These are phyloP conservation scores for Carapus acus DNA, from an alignment of 2,797 vertebrate species.

Conservation along the genomic window DNA sequence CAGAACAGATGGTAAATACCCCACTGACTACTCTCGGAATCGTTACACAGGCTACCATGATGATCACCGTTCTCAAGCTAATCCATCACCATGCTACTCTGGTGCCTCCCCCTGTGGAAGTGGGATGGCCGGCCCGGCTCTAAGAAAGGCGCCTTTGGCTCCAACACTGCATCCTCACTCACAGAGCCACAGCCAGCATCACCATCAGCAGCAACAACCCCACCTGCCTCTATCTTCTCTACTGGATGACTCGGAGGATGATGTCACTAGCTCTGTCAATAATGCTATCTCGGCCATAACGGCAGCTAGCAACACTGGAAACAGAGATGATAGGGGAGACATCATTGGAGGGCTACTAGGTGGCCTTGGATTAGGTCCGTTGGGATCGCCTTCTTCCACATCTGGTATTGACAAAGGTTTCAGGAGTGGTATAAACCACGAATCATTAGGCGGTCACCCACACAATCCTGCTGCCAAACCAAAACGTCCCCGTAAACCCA, in stretches of 20 bases:
- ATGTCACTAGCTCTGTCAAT: slow-evolving; percentile 81
- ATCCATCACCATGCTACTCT: slow-evolving; percentile 77
- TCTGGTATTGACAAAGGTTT: slow-evolving; percentile 76
- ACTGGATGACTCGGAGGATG: slow-evolving; percentile 80
- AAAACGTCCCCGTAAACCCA: slow-evolving; percentile 77
- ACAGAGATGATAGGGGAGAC: slow-evolving; percentile 78
- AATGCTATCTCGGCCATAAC: slow-evolving; percentile 80
- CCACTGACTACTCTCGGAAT: slow-evolving; percentile 79
- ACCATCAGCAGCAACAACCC: slow-evolving; percentile 73
- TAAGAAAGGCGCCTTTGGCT: slow-evolving; percentile 80
- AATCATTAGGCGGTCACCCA: slow-evolving; percentile 66
- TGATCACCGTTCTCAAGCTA: slow-evolving; percentile 80
- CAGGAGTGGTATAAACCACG: slow-evolving; percentile 68
- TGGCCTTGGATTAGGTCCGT: slow-evolving; percentile 76
- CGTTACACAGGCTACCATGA: slow-evolving; percentile 82
- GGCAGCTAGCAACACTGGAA: slow-evolving; percentile 71
- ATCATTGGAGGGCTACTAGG: slow-evolving; percentile 80
- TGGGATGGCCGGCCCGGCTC: slow-evolving; percentile 75
- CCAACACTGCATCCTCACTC: slow-evolving; percentile 80
- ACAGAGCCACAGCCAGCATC: slow-evolving; percentile 76
- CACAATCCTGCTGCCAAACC: slow-evolving; percentile 69
- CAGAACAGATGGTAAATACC: slow-evolving; percentile 74
- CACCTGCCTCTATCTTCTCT: slow-evolving; percentile 80
- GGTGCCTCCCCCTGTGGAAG: slow-evolving; percentile 77
- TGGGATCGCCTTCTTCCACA: slow-evolving; percentile 74